Evolutionary conservation across 2,888 invertebrate species (phyloP).

Genomic region (Priocnemis perturbator): DNA sequence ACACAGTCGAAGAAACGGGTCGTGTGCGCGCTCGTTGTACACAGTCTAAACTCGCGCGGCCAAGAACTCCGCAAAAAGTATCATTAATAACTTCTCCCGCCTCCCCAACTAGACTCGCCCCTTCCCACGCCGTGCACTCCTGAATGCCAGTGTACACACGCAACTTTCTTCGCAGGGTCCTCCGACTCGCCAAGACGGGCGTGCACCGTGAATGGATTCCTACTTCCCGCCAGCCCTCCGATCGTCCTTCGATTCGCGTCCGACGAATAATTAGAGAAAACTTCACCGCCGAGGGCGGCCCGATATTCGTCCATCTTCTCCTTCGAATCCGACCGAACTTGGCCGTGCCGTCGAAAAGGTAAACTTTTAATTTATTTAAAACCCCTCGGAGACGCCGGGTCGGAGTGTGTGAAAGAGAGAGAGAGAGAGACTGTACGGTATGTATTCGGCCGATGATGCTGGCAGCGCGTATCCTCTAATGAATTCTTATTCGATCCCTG

Average conservation of each 20-base stretch:
- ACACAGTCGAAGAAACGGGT: too few relatives aligned
- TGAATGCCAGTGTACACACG: neutral
- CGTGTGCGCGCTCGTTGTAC: too few relatives aligned
- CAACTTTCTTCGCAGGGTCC: constrained; percentile 7
- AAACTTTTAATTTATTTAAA: constrained; percentile 65
- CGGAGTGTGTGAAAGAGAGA: constrained; percentile 2
- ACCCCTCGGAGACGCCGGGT: constrained; percentile 28
- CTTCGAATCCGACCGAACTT: neutral
- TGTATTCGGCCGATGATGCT: constrained; percentile 5
- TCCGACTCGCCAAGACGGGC: neutral
- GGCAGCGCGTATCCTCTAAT: constrained; percentile 45
- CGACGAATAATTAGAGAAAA: constrained; percentile 48
- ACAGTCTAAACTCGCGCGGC: neutral
- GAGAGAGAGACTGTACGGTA: constrained; percentile 12
- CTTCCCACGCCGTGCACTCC: neutral
- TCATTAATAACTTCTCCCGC: constrained; percentile 24
- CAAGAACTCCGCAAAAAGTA: constrained; percentile 9
- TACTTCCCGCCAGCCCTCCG: neutral
- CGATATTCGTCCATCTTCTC: constrained; percentile 9
- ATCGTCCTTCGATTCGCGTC: constrained; percentile 14
- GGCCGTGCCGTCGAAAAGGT: constrained; percentile 28
- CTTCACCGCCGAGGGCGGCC: constrained; percentile 21
- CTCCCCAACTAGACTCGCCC: neutral
- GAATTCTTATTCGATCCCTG: constrained; percentile 62
- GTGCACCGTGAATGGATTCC: constrained; percentile 15